Conservation (phyloP, 2,797 vertebrate species). For the Urocyon cinereoargenteus region DNA sequence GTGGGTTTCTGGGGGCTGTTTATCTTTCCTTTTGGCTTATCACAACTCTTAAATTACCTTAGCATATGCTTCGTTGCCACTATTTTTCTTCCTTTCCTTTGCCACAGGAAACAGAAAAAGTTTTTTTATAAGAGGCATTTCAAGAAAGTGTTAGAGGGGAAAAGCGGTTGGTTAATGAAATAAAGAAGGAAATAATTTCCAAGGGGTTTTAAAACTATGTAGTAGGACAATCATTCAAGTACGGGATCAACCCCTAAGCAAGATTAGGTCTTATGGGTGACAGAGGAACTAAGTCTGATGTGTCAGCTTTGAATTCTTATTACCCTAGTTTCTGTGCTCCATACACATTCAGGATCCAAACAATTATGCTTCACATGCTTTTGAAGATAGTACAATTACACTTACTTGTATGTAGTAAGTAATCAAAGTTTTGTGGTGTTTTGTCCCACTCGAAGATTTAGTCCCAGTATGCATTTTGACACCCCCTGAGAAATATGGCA, state of each 20-base stretch:
- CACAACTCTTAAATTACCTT: constrained; percentile 78
- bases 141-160: not conserved
- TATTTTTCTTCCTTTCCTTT: constrained; percentile 67
- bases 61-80: constrained; percentile 67
- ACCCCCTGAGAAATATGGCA: not conserved
- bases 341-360: not conserved
- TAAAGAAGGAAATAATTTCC: constrained; percentile 54
- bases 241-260: not conserved
- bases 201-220: constrained; percentile 29
- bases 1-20: constrained; percentile 75
- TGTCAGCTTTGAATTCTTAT: constrained; percentile 39
- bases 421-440: not conserved
- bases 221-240: not conserved
- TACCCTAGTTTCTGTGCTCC: not conserved
- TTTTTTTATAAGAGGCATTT: constrained; percentile 58
- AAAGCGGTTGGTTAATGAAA: constrained; percentile 42
- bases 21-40: constrained; percentile 78
- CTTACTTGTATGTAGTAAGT: not conserved
- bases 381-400: not conserved
- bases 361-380: not conserved
- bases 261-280: not conserved
- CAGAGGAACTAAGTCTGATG: not conserved
- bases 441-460: not conserved
- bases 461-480: too few relatives aligned
- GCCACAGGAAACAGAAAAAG: constrained; percentile 63